A percentile compares a stretch with the other conserved stretches of the same genome.
Conservation (phyloP, 2,888 invertebrate genomes). For the Eulithis testata region DNA sequence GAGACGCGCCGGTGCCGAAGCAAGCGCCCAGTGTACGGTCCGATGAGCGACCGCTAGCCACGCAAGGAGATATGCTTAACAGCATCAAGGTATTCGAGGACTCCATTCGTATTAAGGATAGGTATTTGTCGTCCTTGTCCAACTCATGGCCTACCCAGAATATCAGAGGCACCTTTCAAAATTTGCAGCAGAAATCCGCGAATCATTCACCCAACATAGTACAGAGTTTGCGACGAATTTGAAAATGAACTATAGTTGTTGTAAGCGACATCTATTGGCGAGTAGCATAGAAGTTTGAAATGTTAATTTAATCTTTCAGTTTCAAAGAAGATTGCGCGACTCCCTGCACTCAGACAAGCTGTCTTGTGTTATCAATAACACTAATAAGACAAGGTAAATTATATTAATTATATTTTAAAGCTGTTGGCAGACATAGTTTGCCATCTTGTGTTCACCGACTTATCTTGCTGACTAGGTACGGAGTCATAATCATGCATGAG, state of each 20-base stretch:
- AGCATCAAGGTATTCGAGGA: slow-evolving; percentile 81
- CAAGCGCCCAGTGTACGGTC: slow-evolving; percentile 71
- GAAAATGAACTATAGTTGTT: neutral
- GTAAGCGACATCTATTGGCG: slow-evolving; percentile 1
- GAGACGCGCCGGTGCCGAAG: slow-evolving; percentile 60
- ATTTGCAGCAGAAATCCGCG: too few species aligned
- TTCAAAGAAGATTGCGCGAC: slow-evolving; percentile 69
- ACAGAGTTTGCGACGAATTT: too few species aligned
- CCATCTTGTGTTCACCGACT: too few species aligned
- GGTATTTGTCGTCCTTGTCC: too few species aligned
- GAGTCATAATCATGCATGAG: too few species aligned
- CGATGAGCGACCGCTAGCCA: slow-evolving; percentile 71
- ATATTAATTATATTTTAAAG: neutral
- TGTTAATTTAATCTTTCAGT: slow-evolving; percentile 50
- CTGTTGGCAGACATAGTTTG: neutral
- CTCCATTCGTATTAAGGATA: too few species aligned
- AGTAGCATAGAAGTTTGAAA: neutral
- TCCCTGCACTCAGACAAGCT: slow-evolving; percentile 51
- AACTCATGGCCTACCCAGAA: too few species aligned
- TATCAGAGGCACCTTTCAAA: too few species aligned
- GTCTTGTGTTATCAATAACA: slow-evolving; percentile 37
- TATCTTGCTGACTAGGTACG: too few species aligned
- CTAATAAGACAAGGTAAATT: slow-evolving; percentile 43
- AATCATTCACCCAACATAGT: too few species aligned
- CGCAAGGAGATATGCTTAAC: slow-evolving; percentile 86